Evolutionary conservation across 2,888 invertebrate species (phyloP), one percentile per base, ranked within the genome.

Genomic region (Hirtodrosophila histrioides): DNA sequence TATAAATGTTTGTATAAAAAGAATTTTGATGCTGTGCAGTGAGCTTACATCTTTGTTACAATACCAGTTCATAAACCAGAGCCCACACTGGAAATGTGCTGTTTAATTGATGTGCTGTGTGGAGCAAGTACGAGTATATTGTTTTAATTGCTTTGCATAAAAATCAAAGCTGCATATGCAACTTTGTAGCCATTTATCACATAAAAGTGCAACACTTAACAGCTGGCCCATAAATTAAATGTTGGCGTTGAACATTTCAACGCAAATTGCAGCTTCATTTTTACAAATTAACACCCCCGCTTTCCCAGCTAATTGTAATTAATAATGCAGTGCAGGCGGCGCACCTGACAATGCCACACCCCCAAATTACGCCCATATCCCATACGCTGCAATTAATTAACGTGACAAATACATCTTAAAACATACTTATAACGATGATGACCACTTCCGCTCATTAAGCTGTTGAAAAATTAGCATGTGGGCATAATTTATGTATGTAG

Each of bases 391-490:
- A 61, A 75, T 80, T 81, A 68, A 78, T 78, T 75, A 66, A 58
- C 57, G 67, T 63, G 64, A 71, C 71, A 68, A 71, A 54, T 69
- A 68, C 73, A 76, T 70, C 73, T 75, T 70, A 71, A 71, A 78
- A 75, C 75, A 74, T 69, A 45, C 27, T 66, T 53, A 41, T 71
- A 78, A 73, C 75, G 43, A 74, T 78, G 75, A 83, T 64, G 74
- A 69, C 78, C 86, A 86, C 84, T 86, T 84, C 83, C 83, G 83
- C 83, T 84, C 83, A 86, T 86, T 86, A 84, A 78, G 74, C 84
- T 71, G 69, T 81, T 78, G 84, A 84, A 86, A 84, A 84, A 84
- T 86, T 71, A 73, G 76, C 86, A 85, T 66, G 75, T 45, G 39
- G 23, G 55, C 48, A 85, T 79, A 85, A 82, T 74, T 82, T 72